Evolutionary conservation across 2,888 invertebrate genomes (phyloP), one percentile per base, ranked within the genome.

Genomic region (Phyto melanocephala): DNA sequence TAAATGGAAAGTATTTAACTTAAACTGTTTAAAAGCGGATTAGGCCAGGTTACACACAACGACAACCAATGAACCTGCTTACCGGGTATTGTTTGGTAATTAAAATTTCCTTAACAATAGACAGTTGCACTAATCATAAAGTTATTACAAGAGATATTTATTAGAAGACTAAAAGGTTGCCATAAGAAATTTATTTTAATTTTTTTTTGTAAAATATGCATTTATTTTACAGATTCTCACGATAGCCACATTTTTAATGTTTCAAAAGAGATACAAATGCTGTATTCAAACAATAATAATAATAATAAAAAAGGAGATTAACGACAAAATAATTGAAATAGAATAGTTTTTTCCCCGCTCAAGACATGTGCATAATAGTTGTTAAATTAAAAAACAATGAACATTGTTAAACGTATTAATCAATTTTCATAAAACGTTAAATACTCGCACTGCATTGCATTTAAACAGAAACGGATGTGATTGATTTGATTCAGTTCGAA

Each of bases 311-410:
- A n/a, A n/a, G n/a, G n/a, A 58, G 20, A 37, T 67, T 45, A 50
- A 47, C 17, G n/a, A 70, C 13, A 35, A 54, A 17, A 78, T 17
- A 45, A 54, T 40, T n/a, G 2, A 37, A 33, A 58, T 58, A n/a
- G 10, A 62, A 20, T 33, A 62, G 2, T 58, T 17, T 35, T 20
- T n/a, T 8, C n/a, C n/a, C 10, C 1, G 10, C 5, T 22, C 6
- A 54, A 33, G n/a, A 4, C 15, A 7, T 68, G 17, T n/a, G 2
- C 3, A 28, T 3, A 24, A 37, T 54, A 35, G 11, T 28, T 5
- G 28, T 65, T 65, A 65, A 79, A 79, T 65, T 58, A 40, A 40
- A 58, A 58, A 72, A 79, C 65, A 79, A 82, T 65, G 70, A 60
- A 42, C 63, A 67, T 60, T 60, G 70, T n/a, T 33, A 62, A 28